A percentile compares a stretch with the other conserved stretches of the same genome.
Conservation (phyloP, 2,888 invertebrate genomes). For the Melanostoma scalare region DNA sequence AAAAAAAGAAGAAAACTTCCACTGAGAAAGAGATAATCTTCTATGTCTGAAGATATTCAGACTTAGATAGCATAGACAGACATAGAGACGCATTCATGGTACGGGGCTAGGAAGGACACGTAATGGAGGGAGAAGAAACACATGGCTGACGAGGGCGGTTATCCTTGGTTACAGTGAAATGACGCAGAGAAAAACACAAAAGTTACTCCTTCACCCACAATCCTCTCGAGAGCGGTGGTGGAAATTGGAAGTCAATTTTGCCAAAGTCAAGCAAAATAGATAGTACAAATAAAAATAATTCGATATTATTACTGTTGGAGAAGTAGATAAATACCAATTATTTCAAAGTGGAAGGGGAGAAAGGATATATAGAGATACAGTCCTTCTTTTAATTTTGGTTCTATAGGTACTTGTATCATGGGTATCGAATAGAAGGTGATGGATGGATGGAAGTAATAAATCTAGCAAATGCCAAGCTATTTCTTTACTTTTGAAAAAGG, state of each 20-base stretch:
- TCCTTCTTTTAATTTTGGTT: too few relatives aligned
- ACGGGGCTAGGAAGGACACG: background rate
- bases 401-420: too few relatives aligned
- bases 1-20: constrained; percentile 1
- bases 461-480: too few relatives aligned
- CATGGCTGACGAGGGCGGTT: constrained; percentile 12
- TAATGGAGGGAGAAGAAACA: constrained; percentile 6
- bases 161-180: constrained; percentile 61
- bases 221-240: constrained; percentile 1
- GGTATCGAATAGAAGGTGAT: too few relatives aligned
- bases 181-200: constrained; percentile 66
- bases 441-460: too few relatives aligned
- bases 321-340: constrained; percentile 65
- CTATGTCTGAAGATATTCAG: constrained; percentile 61
- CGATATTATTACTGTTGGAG: constrained; percentile 67
- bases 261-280: constrained; percentile 24
- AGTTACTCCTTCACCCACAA: constrained; percentile 30
- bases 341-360: constrained; percentile 4
- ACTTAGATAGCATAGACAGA: constrained; percentile 30
- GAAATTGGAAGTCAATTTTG: constrained; percentile 49
- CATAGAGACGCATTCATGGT: too few relatives aligned
- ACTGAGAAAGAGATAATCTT: constrained; percentile 49
- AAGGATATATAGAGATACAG: background rate
- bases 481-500: too few relatives aligned
- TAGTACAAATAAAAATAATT: constrained; percentile 65